These are phyloP conservation scores for Formicarius rufipectus DNA, from an alignment of 2,113 vertebrate species.

Conservation along the genomic window DNA sequence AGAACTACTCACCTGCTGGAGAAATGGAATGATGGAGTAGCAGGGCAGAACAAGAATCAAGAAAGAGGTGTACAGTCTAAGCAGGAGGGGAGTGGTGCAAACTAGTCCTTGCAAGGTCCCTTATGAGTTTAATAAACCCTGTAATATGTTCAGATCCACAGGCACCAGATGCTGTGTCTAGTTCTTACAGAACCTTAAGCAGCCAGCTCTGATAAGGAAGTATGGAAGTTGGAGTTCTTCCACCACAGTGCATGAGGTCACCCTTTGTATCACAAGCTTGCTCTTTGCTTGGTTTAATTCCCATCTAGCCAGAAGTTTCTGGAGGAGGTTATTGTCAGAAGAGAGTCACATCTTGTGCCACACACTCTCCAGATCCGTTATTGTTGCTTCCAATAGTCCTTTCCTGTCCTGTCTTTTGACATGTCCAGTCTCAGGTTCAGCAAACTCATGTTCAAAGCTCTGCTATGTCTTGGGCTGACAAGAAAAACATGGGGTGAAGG, in stretches of 20 bases:
- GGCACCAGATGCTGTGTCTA: neutral
- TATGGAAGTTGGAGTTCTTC: slow-evolving; percentile 25
- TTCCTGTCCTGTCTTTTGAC: neutral
- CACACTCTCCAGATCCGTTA: neutral
- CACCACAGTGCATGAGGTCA: neutral
- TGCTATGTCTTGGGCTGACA: neutral
- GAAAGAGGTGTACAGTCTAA: neutral
- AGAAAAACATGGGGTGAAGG: neutral
- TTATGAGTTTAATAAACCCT: neutral
- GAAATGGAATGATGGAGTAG: neutral
- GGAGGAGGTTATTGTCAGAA: neutral
- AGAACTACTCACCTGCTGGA: neutral
- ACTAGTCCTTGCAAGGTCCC: neutral
- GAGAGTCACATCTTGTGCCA: neutral
- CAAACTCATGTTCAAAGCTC: neutral
- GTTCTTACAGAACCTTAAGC: neutral
- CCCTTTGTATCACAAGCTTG: neutral
- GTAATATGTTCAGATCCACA: neutral
- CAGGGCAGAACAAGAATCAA: neutral
- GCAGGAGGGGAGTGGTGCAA: neutral
- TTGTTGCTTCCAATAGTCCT: neutral
- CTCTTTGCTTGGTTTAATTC: neutral
- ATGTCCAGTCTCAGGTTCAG: neutral
- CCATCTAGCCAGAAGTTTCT: neutral
- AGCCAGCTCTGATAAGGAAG: neutral